Percentiles rank a stretch among this genome's conserved stretches.
Evolutionary conservation across 2,797 vertebrate species (phyloP).

Genomic region (Zalophus californianus): DNA sequence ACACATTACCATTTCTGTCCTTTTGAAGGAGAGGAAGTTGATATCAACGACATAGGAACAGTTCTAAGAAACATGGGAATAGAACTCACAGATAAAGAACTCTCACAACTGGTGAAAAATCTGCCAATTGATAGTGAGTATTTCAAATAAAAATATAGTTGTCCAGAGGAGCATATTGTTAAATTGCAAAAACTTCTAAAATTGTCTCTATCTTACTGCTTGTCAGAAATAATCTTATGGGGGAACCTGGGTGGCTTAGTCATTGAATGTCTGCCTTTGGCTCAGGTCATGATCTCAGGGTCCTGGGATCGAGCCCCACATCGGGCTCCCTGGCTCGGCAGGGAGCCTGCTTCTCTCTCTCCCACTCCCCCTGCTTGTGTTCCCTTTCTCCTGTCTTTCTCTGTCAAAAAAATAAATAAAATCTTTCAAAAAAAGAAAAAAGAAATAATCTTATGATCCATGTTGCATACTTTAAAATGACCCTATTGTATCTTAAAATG

Average conservation of each 20-base stretch:
- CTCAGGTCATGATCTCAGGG: too few relatives aligned
- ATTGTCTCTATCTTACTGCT: background rate
- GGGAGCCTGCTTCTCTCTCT: too few relatives aligned
- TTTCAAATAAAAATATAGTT: constrained; percentile 12
- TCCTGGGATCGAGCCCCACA: too few relatives aligned
- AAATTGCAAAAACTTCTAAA: constrained; percentile 31
- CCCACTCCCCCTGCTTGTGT: too few relatives aligned
- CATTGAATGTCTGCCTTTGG: too few relatives aligned
- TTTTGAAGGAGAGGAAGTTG: constrained; percentile 64
- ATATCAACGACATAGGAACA: constrained; percentile 37
- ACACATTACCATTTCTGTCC: background rate
- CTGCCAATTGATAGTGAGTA: constrained; percentile 66
- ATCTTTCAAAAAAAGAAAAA: too few relatives aligned
- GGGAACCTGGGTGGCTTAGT: too few relatives aligned
- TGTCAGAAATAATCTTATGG: constrained; percentile 57
- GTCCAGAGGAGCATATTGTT: background rate
- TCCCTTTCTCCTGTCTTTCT: too few relatives aligned
- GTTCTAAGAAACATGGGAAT: constrained; percentile 63
- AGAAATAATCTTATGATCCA: constrained; percentile 51
- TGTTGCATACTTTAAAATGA: constrained; percentile 7
- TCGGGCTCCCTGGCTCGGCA: too few relatives aligned
- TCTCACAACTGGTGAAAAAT: constrained; percentile 60
- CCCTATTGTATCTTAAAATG: background rate
- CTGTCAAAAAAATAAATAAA: too few relatives aligned
- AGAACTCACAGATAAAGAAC: constrained; percentile 59